Conservation (phyloP, 1,140 invertebrate genomes). For the Drosophila busckii region DNA sequence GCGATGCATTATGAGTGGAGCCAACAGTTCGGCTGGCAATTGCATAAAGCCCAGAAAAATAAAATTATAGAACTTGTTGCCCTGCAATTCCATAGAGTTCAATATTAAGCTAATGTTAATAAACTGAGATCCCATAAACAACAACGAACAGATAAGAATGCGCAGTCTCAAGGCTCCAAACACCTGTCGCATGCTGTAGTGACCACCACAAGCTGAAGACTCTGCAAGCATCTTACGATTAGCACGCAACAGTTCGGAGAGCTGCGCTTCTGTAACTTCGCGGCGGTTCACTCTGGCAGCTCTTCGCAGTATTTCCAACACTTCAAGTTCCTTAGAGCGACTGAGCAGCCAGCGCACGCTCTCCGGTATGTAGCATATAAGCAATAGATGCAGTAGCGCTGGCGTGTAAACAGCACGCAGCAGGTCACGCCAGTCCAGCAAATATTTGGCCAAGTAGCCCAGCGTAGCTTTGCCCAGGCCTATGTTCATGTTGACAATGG, state of each 20-base stretch:
- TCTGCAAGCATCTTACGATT: conserved; percentile 55
- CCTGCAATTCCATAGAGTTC: conserved; percentile 85
- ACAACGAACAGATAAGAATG: conserved; percentile 82
- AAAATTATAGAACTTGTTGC: conserved; percentile 85
- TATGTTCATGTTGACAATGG: conserved; percentile 84
- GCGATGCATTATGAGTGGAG: conserved; percentile 82
- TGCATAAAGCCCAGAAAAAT: conserved; percentile 84
- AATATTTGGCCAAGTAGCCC: conserved; percentile 83
- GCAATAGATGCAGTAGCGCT: conserved; percentile 82
- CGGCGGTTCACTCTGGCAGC: conserved; percentile 85
- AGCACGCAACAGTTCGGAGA: conserved; percentile 72
- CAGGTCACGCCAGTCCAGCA: conserved; percentile 85
- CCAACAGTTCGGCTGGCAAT: conserved; percentile 84
- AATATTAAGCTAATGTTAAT: conserved; percentile 89
- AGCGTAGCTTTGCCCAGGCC: conserved; percentile 85
- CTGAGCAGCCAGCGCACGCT: conserved; percentile 86
- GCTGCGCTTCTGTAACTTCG: conserved; percentile 80
- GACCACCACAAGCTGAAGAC: conserved; percentile 56
- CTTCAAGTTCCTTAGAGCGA: conserved; percentile 83
- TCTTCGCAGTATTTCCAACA: conserved; percentile 80
- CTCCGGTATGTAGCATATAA: conserved; percentile 82
- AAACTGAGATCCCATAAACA: conserved; percentile 85
- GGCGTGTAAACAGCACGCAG: conserved; percentile 84
- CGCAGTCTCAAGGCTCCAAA: conserved; percentile 79
- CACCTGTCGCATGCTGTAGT: conserved; percentile 79